Evolutionary conservation across 2,797 vertebrate genomes (phyloP), one percentile per base, ranked within the genome.

Genomic region (Enteromius viviparus): DNA sequence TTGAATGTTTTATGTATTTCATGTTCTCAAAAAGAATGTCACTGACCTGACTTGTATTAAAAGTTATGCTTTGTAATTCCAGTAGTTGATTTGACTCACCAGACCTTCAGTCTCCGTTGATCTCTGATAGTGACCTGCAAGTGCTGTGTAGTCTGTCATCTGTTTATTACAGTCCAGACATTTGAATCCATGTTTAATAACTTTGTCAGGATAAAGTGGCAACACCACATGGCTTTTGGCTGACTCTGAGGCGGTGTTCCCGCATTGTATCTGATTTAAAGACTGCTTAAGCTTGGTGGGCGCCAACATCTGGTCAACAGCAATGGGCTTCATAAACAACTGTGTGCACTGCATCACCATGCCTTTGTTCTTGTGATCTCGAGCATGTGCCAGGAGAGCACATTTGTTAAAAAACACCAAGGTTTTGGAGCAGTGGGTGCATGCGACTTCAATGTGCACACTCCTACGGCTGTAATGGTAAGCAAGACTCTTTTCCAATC

Each of bases 321-420:
- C 94, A 83, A 99, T 97, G 10, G 98, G 98, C 83, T 96, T 98
- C 95, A 99, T 95, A 7, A 97, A 94, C 85, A 99, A 95, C 92
- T 99, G 98, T 0, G 97, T 97, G 89, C 98, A 99, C 93, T 99
- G 98, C 98, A 99, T 99, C 87, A 97, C 94, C 4, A 93, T 90
- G 29, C 98, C 98, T 80, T 91, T 96, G 92, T 91, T 97, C 91
- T 98, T 99, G 89, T 99, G 98, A 85, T 97, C 97, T 19, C 98
- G 94, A 1, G 98, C 98, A 0, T 99, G 98, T 5, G 96, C 96
- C 75, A 99, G 91, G 92, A 99, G 91, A 86, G 97, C 97, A 82
- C 98, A 99, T 91, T 96, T 98, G 92, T 99, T 99, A 88, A 96
- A 98, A 92, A 99, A 99, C 78, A 98, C 95, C 80, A 99, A 92